A percentile compares a stretch with the other conserved stretches of the same genome.
These are phyloP conservation scores for Plectrocnemia conspersa DNA, from an alignment of 1,140 invertebrate genomes.

Conservation along the genomic window DNA sequence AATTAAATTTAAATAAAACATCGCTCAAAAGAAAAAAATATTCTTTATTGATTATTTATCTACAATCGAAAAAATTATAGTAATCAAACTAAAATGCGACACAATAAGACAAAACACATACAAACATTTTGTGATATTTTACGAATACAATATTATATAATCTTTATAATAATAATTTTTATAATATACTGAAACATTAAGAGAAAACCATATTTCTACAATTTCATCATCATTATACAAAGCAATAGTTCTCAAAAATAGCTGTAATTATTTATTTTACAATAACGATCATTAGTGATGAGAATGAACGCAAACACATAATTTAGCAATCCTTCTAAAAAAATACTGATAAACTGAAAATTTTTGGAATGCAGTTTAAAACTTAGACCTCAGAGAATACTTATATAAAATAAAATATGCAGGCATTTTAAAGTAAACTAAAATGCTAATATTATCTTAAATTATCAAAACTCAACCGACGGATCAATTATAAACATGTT, in stretches of 20 bases:
- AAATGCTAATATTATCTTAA: slow-evolving; percentile 21
- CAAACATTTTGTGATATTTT: neutral
- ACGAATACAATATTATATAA: neutral
- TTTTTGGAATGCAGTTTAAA: slow-evolving; percentile 1
- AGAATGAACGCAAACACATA: neutral
- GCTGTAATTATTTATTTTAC: neutral
- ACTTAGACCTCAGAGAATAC: neutral
- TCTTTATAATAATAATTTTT: neutral
- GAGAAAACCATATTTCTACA: too few species aligned
- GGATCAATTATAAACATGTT: slow-evolving; percentile 49
- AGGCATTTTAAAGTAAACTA: slow-evolving; percentile 9
- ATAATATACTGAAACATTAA: neutral
- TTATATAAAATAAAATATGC: slow-evolving; percentile 6
- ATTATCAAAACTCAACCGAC: slow-evolving; percentile 15
- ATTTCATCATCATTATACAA: too few species aligned
- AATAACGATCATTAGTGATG: neutral
- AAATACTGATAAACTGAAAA: neutral
- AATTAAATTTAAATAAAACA: neutral
- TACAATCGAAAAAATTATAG: neutral
- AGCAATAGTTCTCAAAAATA: too few species aligned
- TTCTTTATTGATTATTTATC: slow-evolving; percentile 4
- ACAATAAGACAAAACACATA: neutral
- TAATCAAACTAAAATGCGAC: neutral
- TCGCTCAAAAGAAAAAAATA: neutral
- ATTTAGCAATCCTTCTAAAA: neutral